Base-by-base conservation (phyloP, 2,888 invertebrate species). In the Lucinisca nassula region DNA sequence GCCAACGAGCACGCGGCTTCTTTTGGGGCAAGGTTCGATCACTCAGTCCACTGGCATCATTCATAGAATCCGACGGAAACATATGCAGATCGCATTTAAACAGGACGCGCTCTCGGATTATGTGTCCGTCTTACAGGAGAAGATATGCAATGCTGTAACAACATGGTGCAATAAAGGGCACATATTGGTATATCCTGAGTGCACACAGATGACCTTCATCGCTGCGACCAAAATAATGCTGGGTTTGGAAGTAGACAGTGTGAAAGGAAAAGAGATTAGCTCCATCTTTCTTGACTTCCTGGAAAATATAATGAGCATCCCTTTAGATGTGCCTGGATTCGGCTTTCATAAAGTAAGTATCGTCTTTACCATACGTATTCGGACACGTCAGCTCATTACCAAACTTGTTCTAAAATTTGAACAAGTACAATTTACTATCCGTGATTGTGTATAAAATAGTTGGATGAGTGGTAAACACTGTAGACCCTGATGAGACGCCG, bases 281-380 rank as follows among this genome's bases (percentile, higher is more conserved):
- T 10, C 49, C 8, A 82, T 81, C 6, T 94, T 94, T 76, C 49
- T 87, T n/a, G 89, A 90, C 21, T 90, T 94, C 67, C 72, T 87
- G 6, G 81, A 91, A 38, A 95, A 93, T 80, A 87, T 95, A 37
- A 95, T 95, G 87, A 93, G 94, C 8, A 55, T 95, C 32, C 95
- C 95, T 3, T 35, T 93, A 30, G 84, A 93, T 35, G 27, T 95
- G 10, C 95, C 95, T 21, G 95, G 95, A 37, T 89, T 92, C 30
- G 95, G 95, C n/a, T 89, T 95, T 27, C 79, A 92, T 49, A 95
- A 94, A 94, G 95, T 95, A 74, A 51, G 51, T 51, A n/a, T n/a
- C n/a, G n/a, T n/a, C n/a, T n/a, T n/a, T n/a, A n/a, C n/a, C n/a
- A n/a, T n/a, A n/a, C n/a, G n/a, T n/a, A n/a, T n/a, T n/a, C n/a